Evolutionary conservation across 2,113 vertebrate species (phyloP).

Genomic region (Toxotes chatareus): DNA sequence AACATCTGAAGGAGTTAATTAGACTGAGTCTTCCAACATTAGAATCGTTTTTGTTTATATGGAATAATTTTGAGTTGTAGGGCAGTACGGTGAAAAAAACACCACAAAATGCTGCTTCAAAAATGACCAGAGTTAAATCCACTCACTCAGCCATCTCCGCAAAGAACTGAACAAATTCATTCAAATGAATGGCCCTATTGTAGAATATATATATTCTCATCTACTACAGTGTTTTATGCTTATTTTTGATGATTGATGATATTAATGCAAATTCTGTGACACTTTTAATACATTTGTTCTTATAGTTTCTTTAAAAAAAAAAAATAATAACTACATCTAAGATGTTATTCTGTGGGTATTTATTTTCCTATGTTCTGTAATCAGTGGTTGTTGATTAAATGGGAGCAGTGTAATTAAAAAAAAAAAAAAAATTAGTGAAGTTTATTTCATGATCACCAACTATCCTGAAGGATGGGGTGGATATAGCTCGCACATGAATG

Average conservation of each 20-base stretch:
- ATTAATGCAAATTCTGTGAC: too few species aligned
- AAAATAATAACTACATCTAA: neutral
- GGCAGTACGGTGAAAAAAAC: neutral
- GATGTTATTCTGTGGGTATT: neutral
- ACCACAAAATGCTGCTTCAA: neutral
- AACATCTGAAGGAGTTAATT: slow-evolving; percentile 20
- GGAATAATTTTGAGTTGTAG: neutral
- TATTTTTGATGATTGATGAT: too few species aligned
- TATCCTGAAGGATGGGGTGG: slow-evolving; percentile 20
- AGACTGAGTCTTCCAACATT: neutral
- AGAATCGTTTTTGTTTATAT: slow-evolving; percentile 5
- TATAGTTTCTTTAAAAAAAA: neutral
- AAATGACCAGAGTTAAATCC: neutral
- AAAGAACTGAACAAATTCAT: neutral
- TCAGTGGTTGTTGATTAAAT: neutral
- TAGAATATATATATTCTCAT: too few species aligned
- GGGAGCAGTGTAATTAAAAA: neutral
- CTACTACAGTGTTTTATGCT: too few species aligned
- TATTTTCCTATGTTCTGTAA: slow-evolving; percentile 13
- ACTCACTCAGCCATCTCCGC: neutral
- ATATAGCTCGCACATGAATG: slow-evolving; percentile 41
- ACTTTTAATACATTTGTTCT: too few species aligned
- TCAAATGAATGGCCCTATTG: too few species aligned
- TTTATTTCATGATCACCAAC: slow-evolving; percentile 10
- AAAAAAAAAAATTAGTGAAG: slow-evolving; percentile 14